Conservation (phyloP, 2,888 invertebrate species). For the Heteropelma amictum region DNA sequence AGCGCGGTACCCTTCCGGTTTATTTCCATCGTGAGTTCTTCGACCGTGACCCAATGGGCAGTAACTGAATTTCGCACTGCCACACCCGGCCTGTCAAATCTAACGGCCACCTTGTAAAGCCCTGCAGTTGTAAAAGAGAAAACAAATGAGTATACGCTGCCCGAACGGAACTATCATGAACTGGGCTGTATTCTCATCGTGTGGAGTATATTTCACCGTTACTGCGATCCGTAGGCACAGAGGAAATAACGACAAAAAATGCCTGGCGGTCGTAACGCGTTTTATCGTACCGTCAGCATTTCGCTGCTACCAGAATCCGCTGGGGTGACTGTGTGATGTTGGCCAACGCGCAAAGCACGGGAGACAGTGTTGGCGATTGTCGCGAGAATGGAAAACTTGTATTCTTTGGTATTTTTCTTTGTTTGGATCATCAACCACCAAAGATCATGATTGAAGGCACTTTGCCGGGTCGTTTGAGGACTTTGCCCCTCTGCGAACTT, state of each 20-base stretch:
- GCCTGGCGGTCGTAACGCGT: conserved; percentile 56
- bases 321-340: background rate
- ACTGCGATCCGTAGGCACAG: conserved; percentile 47
- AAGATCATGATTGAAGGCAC: too few relatives aligned
- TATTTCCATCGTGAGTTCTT: conserved; percentile 11
- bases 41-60: conserved; percentile 36
- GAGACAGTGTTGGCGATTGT: too few relatives aligned
- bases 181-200: conserved; percentile 33
- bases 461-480: too few relatives aligned
- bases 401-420: too few relatives aligned
- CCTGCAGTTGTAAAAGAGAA: background rate
- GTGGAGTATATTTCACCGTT: conserved; percentile 16
- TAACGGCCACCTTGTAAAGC: conserved; percentile 18
- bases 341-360: too few relatives aligned
- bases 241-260: conserved; percentile 58
- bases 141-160: conserved; percentile 19
- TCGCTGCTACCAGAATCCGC: conserved; percentile 15
- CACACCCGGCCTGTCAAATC: conserved; percentile 33
- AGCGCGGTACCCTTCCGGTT: background rate
- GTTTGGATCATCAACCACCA: too few relatives aligned
- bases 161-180: conserved; percentile 55
- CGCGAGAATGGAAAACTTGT: too few relatives aligned
- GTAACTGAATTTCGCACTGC: conserved; percentile 41
- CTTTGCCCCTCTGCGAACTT: too few relatives aligned
- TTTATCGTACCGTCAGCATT: conserved; percentile 56